These are phyloP conservation scores for Opisthograptis luteolata DNA, from an alignment of 2,888 invertebrate genomes.

Conservation along the genomic window DNA sequence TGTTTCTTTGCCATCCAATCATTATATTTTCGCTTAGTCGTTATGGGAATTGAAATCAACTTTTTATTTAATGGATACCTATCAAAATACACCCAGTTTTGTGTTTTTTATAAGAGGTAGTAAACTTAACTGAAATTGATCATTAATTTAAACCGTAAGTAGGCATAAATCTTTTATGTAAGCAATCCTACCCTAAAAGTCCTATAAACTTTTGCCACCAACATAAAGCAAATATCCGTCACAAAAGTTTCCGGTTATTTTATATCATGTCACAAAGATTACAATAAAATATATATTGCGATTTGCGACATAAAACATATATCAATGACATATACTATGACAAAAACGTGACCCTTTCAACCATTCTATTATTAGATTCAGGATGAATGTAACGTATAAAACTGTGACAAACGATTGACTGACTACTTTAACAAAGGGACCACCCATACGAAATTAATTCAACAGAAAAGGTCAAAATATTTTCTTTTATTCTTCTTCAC, in stretches of 20 bases:
- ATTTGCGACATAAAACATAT: slow-evolving; percentile 30
- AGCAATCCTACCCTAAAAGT: slow-evolving; percentile 19
- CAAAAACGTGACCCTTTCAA: slow-evolving; percentile 60
- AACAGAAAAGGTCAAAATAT: slow-evolving; percentile 66
- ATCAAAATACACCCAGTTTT: background rate
- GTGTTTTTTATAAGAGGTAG: background rate
- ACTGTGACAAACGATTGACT: slow-evolving; percentile 72
- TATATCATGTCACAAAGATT: slow-evolving; percentile 49
- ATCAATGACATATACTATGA: slow-evolving; percentile 43
- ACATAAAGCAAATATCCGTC: slow-evolving; percentile 42
- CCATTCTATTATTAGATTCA: slow-evolving; percentile 68
- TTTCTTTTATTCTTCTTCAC: slow-evolving; percentile 48
- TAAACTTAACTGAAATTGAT: slow-evolving; percentile 1
- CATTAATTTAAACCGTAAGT: slow-evolving; percentile 17
- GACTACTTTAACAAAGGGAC: slow-evolving; percentile 67
- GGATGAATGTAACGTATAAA: slow-evolving; percentile 67
- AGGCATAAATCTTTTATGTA: slow-evolving; percentile 19
- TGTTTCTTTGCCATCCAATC: slow-evolving; percentile 51
- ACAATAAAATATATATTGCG: slow-evolving; percentile 51
- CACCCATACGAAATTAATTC: slow-evolving; percentile 70
- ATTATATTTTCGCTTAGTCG: slow-evolving; percentile 28
- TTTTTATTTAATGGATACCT: slow-evolving; percentile 9
- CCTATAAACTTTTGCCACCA: slow-evolving; percentile 28
- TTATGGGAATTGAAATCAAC: slow-evolving; percentile 12
- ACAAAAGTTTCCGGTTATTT: slow-evolving; percentile 50